Evolutionary conservation across 2,113 vertebrate genomes (phyloP).

Genomic region (Rhynchomys soricoides): DNA sequence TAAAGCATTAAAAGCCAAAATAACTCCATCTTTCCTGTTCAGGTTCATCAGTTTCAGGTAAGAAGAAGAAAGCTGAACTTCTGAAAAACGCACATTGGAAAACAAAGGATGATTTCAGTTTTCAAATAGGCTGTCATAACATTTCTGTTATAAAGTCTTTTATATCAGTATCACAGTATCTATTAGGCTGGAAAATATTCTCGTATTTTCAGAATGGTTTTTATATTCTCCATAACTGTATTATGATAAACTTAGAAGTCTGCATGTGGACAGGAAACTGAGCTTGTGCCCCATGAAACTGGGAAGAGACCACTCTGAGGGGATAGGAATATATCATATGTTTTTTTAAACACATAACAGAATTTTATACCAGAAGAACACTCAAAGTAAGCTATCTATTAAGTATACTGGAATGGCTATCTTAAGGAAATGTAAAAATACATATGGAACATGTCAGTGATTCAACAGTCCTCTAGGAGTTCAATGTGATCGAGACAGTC

Average conservation of each 20-base stretch:
- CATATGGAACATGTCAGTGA: background rate
- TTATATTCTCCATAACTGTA: background rate
- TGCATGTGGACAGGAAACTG: background rate
- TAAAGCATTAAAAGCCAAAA: constrained; percentile 7
- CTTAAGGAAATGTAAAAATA: background rate
- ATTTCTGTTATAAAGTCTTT: background rate
- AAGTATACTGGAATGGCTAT: background rate
- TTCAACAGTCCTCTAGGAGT: background rate
- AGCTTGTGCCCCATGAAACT: background rate
- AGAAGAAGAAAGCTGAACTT: constrained; percentile 5
- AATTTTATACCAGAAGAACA: background rate
- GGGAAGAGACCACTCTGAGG: background rate
- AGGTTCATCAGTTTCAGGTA: constrained; percentile 59
- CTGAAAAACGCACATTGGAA: constrained; percentile 15
- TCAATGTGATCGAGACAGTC: background rate
- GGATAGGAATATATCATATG: background rate
- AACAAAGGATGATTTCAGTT: constrained; percentile 4
- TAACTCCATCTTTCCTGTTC: constrained; percentile 2
- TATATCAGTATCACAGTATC: background rate
- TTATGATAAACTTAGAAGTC: background rate
- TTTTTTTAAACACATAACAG: background rate
- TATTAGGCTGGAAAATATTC: background rate
- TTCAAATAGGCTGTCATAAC: constrained; percentile 3
- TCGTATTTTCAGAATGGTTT: background rate
- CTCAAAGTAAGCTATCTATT: background rate